Evolutionary conservation across 2,113 vertebrate species (phyloP), one percentile per base, ranked within the genome.

Genomic region (Apeltes quadracus): DNA sequence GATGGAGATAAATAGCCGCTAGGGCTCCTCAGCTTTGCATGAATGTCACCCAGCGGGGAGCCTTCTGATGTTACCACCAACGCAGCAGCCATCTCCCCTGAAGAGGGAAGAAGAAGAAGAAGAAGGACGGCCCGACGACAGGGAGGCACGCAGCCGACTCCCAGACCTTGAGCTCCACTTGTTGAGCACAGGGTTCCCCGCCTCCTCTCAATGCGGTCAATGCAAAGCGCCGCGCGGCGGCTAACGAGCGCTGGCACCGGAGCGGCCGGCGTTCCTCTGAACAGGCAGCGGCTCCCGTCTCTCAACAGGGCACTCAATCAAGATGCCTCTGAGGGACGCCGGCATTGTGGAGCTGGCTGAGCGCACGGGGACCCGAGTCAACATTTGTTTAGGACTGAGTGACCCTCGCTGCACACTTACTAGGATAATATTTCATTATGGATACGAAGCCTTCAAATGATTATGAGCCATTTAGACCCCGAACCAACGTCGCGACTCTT

Each of bases 281-380:
- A 78, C 72, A 56, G 63, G 68, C 76, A 72, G 46, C 78, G 10
- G 78, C 69, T 75, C 48, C 54, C 9, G 53, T 87, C 85, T 63
- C 70, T 87, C 78, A 74, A 61, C 82, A 71, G 68, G 80, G 22
- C 18, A 72, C 71, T 85, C 77, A 77, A 88, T 86, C 82, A 80
- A 76, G 77, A 84, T 87, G 83, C 81, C 89, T 65, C 59, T n/a
- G 69, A 81, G 69, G 75, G 73, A 78, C 79, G 72, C 77, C 72
- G 53, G 76, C 75, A 81, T 72, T 64, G 74, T 43, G 85, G 71
- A 69, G 55, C 76, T 76, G 18, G 58, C 63, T 41, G 13, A 22
- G 73, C 38, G 84, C 65, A 20, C 32, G 4, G 83, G 72, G 81
- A 84, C 73, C 50, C 18, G 20, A 72, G 69, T 43, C n/a, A 43